Evolutionary conservation across 2,113 vertebrate species (phyloP).

Genomic region (Struthidea cinerea): DNA sequence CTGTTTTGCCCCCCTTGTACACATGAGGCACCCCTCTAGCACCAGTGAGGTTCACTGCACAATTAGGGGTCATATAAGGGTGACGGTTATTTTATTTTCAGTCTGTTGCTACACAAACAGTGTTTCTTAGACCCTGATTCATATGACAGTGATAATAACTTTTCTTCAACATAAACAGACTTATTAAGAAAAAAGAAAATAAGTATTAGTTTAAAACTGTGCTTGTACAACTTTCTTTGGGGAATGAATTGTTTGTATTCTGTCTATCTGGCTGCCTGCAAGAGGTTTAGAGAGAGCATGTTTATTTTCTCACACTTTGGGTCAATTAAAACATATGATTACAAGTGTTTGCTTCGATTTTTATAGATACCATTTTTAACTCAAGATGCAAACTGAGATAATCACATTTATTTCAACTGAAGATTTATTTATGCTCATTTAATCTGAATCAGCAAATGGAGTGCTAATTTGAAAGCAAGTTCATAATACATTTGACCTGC

Average conservation of each 20-base stretch:
- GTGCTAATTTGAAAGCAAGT: not conserved
- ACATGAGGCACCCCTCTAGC: fast-evolving
- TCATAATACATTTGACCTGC: not conserved
- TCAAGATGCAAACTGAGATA: not conserved
- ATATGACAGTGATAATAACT: not conserved
- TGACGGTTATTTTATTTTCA: not conserved
- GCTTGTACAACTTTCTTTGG: not conserved
- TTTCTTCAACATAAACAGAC: not conserved
- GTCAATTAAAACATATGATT: not conserved
- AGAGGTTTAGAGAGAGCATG: not conserved
- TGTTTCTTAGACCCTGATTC: not conserved
- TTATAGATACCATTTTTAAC: not conserved
- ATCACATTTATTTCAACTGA: not conserved
- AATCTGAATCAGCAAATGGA: not conserved
- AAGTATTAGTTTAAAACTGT: not conserved
- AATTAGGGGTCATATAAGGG: not conserved
- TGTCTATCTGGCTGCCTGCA: not conserved
- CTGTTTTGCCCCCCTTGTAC: not conserved
- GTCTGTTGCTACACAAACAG: not conserved
- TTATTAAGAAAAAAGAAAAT: not conserved
- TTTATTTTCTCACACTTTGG: not conserved
- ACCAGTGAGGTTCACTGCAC: not conserved
- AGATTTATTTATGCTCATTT: not conserved
- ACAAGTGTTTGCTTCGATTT: not conserved
- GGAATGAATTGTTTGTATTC: not conserved